Evolutionary conservation across 2,797 vertebrate genomes (phyloP).

Genomic region (Neomorphus geoffroyi): DNA sequence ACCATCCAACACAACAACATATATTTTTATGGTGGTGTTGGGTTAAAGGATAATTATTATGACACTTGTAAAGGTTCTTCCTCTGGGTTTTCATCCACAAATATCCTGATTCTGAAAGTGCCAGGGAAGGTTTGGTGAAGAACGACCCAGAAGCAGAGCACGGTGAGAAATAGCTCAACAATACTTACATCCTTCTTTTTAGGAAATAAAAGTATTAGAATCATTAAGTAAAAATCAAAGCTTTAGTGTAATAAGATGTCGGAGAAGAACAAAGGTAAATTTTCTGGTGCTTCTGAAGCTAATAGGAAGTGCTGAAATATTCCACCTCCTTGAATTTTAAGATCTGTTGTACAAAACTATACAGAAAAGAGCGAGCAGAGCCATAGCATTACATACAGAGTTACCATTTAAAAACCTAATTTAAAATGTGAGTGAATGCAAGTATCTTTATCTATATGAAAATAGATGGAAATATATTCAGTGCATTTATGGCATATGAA

Average conservation of each 20-base stretch:
- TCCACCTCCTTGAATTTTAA: neutral
- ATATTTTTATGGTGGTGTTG: neutral
- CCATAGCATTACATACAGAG: neutral
- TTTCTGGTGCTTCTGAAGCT: neutral
- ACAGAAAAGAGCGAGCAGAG: neutral
- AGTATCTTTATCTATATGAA: neutral
- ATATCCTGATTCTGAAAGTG: neutral
- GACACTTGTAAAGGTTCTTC: neutral
- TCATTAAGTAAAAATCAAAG: neutral
- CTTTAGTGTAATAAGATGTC: neutral
- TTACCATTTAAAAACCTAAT: neutral
- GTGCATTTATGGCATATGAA: neutral
- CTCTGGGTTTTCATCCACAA: neutral
- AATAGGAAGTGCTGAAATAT: neutral
- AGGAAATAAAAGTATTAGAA: neutral
- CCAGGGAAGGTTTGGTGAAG: neutral
- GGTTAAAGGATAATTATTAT: neutral
- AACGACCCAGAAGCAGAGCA: neutral
- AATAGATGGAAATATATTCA: slow-evolving; percentile 57
- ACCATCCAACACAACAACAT: neutral
- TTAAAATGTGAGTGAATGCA: neutral
- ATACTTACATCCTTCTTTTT: neutral
- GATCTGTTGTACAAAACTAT: neutral
- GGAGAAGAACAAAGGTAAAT: neutral
- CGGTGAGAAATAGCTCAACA: neutral